Evolutionary conservation across 2,113 vertebrate genomes (phyloP).

Genomic region (Pedetes capensis): DNA sequence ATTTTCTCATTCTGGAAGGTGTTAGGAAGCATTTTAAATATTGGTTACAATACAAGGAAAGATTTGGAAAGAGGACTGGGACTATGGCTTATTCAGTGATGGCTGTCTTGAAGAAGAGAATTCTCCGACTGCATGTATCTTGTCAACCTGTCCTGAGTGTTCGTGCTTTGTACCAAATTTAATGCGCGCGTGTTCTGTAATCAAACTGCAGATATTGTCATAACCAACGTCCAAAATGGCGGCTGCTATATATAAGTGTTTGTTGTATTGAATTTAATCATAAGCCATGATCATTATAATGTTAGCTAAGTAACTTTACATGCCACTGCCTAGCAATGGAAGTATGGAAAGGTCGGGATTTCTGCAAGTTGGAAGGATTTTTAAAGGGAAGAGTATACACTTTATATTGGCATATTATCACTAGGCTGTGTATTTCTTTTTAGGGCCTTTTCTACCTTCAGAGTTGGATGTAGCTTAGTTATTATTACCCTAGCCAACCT

Average conservation of each 20-base stretch:
- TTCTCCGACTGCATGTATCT: slow-evolving; percentile 66
- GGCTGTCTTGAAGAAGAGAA: slow-evolving; percentile 71
- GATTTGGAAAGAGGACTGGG: slow-evolving; percentile 67
- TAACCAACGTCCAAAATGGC: slow-evolving; percentile 62
- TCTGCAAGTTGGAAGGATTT: slow-evolving; percentile 59
- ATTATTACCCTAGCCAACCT: slow-evolving; percentile 60
- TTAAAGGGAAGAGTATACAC: slow-evolving; percentile 13
- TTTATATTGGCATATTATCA: slow-evolving; percentile 57
- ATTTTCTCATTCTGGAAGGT: slow-evolving; percentile 54
- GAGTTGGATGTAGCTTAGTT: slow-evolving; percentile 69
- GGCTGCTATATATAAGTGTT: slow-evolving; percentile 70
- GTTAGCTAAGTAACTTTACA: slow-evolving; percentile 46
- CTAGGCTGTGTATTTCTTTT: slow-evolving; percentile 67
- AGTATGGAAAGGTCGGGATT: slow-evolving; percentile 44
- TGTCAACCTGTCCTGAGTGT: slow-evolving; percentile 69
- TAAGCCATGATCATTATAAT: slow-evolving; percentile 55
- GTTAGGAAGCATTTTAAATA: slow-evolving; percentile 59
- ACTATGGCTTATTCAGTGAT: slow-evolving; percentile 66
- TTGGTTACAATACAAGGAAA: slow-evolving; percentile 40
- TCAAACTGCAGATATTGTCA: slow-evolving; percentile 53
- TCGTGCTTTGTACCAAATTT: slow-evolving; percentile 69
- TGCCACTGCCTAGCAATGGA: slow-evolving; percentile 64
- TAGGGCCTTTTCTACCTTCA: slow-evolving; percentile 60
- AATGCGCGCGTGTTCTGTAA: slow-evolving; percentile 60
- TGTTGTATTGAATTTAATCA: slow-evolving; percentile 35